Evolutionary conservation across 2,888 invertebrate species (phyloP), one percentile per base, ranked within the genome.

Genomic region (Cheilosia pagana): DNA sequence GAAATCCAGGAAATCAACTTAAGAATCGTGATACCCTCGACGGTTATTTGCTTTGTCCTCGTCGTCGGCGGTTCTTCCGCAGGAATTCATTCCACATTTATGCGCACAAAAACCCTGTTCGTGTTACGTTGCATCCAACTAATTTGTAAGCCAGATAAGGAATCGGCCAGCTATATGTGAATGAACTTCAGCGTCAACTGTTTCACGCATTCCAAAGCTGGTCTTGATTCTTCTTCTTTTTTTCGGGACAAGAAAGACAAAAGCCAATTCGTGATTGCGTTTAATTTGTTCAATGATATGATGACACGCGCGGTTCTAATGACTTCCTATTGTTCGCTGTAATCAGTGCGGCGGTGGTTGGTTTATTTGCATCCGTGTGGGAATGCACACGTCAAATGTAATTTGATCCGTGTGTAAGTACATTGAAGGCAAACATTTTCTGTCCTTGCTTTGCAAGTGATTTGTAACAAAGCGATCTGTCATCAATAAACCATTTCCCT

Each of bases 221-320:
- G 19, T 52, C 19, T 19, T n/a, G 14, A n/a, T 55, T 70, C 10
- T 16, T 45, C 53, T 59, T 41, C 48, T n/a, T 62, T 76, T 62
- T 60, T 21, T 21, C 8, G 8, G 8, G 8, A 12, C 48, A 28
- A 16, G 55, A 71, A 71, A 67, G 67, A 70, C 59, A 59, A 77
- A 62, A 53, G 48, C 52, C 23, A 28, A 60, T 41, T 55, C 43
- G 72, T 77, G 67, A 68, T 77, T 78, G 77, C 55, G 25, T 72
- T 83, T 74, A 83, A 83, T 83, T 83, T 83, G 78, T 59, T 78
- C 72, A 78, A 74, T 63, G 83, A 83, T 68, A 78, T 65, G 83
- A 74, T 83, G 63, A 83, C 78, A 39, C 43, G 35, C 35, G 12
- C 3, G 55, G 31, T 78, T 74, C 78, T 83, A 70, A 77, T 78